Conservation (phyloP, 2,113 vertebrate genomes). For the Pholis gunnellus region DNA sequence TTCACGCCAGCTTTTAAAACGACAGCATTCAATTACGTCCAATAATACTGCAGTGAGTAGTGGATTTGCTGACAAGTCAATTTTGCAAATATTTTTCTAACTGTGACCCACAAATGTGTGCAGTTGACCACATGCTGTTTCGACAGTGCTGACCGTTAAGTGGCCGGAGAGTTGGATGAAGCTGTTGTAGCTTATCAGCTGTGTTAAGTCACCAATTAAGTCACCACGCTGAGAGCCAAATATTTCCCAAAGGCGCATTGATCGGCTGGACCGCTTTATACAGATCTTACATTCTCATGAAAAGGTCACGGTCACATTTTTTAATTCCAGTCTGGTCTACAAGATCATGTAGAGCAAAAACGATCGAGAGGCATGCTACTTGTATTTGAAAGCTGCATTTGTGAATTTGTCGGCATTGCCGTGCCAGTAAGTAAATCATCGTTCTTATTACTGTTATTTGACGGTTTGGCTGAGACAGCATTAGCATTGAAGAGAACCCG, state of each 20-base stretch:
- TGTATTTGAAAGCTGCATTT: neutral
- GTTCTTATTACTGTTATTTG: neutral
- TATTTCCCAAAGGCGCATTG: neutral
- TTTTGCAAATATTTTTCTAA: neutral
- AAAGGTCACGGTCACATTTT: neutral
- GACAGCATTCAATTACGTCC: neutral
- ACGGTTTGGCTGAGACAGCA: constrained; percentile 9
- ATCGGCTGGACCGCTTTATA: neutral
- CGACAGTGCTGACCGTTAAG: neutral
- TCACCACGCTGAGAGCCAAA: neutral
- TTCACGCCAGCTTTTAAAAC: neutral
- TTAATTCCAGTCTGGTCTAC: neutral
- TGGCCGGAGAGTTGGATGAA: neutral
- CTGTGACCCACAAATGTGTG: neutral
- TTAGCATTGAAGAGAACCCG: neutral
- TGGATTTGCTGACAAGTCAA: neutral
- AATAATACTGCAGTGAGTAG: neutral
- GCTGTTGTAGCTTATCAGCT: neutral
- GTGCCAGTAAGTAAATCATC: constrained; percentile 27
- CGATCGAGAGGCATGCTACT: neutral
- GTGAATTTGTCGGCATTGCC: neutral
- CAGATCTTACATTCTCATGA: neutral
- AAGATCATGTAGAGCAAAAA: neutral
- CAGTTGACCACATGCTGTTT: neutral
- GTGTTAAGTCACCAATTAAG: neutral